phyloP scores from a whole-genome alignment of 2,888 invertebrate genomes.

The Ctena decussata region DNA sequence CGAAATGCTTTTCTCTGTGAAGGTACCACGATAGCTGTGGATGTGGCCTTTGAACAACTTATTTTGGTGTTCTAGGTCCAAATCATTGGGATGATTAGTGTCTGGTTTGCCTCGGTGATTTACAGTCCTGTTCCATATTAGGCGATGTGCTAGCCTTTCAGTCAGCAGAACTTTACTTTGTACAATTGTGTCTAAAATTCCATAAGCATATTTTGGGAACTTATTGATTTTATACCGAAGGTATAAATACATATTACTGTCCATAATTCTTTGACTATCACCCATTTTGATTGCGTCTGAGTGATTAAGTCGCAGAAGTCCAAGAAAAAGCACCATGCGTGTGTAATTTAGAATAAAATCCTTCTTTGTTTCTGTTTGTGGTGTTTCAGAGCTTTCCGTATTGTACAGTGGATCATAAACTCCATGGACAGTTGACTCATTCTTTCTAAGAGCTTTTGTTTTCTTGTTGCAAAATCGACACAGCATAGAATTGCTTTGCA shows the following conservation, averaged over 20 bases:
- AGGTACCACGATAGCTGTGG: conserved; percentile 46
- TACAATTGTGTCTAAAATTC: conserved; percentile 44
- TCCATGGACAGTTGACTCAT: conserved; percentile 24
- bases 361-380: background rate
- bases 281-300: conserved; percentile 51
- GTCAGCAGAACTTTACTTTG: conserved; percentile 42
- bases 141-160: conserved; percentile 37
- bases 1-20: conserved; percentile 47
- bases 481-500: conserved; percentile 8
- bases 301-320: conserved; percentile 40
- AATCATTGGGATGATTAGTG: conserved; percentile 58
- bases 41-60: conserved; percentile 53
- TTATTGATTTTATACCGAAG: conserved; percentile 26
- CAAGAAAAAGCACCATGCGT: conserved; percentile 11
- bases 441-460: conserved; percentile 23
- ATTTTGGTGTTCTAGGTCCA: conserved; percentile 56
- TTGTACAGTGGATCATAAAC: conserved; percentile 25
- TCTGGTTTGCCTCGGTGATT: conserved; percentile 44
- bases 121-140: conserved; percentile 57
- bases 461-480: conserved; percentile 39
- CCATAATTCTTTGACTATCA: conserved; percentile 47
- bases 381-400: background rate
- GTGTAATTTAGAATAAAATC: conserved; percentile 39
- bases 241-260: conserved; percentile 31
- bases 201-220: conserved; percentile 60